Base-by-base conservation (phyloP, 2,888 invertebrate genomes). In the Dryobotodes eremita region DNA sequence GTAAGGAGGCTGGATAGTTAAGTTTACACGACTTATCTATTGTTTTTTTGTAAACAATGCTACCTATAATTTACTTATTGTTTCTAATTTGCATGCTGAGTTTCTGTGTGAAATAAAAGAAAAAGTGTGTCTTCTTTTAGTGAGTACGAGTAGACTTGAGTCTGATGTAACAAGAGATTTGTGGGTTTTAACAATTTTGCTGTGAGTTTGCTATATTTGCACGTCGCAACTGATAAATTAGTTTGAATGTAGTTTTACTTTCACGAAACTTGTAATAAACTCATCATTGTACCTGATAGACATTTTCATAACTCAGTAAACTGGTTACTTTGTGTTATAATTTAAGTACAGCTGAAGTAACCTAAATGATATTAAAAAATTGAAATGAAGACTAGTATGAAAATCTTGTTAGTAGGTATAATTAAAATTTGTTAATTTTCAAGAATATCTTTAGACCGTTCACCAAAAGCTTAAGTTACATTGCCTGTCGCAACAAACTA, bases 11-110 rank as follows among this genome's bases (percentile, higher is more conserved):
- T 81, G 77, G 74, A 68, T 78, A 61, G 71, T 79, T 59, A 66
- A 75, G 79, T 77, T 89, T 83, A 86, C 85, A 83, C 74, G 84
- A 71, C 57, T 69, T 68, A 69, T 61, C 79, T 84, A 82, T 84
- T 90, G 84, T 90, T 85, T 89, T 46, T 86, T 85, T 84, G 79
- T 81, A 80, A 86, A 88, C 89, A 87, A 85, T 90, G 76, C 77
- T 77, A 61, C 66, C 77, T 85, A 75, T 82, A 76, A 84, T 85
- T 80, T 82, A 70, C 65, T 85, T 88, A 87, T 84, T 81, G 86
- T 89, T 79, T 80, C 55, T 62, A 83, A 88, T 88, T 88, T 88
- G 76, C 83, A 83, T 88, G 64, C 65, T 81, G 26, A 71, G 46
- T 74, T 72, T 76, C n/a, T 64, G 81, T 80, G 76, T 87, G 80